A percentile compares a stretch with the other conserved stretches of the same genome.
phyloP scores from a whole-genome alignment of 2,797 vertebrate genomes.

The Perodicticus potto region DNA sequence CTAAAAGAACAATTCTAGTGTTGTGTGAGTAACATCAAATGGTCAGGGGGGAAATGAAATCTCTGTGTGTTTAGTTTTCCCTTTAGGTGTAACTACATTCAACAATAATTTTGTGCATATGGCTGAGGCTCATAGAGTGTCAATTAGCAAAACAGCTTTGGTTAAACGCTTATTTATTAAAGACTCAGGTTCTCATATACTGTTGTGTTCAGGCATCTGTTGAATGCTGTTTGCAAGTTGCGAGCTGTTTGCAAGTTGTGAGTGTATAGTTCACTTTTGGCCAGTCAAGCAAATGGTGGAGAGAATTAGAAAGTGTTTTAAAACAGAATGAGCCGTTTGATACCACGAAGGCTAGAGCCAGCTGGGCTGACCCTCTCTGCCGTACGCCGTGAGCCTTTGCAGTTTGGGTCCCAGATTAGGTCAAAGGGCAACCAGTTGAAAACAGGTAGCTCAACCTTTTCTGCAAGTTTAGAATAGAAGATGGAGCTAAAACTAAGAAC shows the following conservation, averaged over 20 bases:
- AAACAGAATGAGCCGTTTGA: background rate
- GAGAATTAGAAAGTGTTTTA: background rate
- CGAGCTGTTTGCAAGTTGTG: background rate
- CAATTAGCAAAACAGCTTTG: background rate
- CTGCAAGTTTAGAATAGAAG: background rate
- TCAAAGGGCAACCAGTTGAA: background rate
- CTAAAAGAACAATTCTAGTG: background rate
- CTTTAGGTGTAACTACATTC: background rate
- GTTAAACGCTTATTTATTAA: background rate
- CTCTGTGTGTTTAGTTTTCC: background rate
- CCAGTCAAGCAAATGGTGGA: no score
- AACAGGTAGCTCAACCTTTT: background rate
- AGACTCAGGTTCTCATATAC: background rate
- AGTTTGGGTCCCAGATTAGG: background rate
- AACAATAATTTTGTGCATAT: background rate
- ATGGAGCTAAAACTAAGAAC: background rate
- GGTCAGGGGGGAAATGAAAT: background rate
- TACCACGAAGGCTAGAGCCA: no score
- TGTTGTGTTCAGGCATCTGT: background rate
- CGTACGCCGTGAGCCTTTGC: accelerated
- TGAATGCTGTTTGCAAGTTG: background rate
- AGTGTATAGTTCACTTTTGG: background rate
- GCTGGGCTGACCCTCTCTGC: background rate
- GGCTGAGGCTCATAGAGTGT: background rate
- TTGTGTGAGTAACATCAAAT: background rate